Conservation (phyloP, 53 echinoderm and acorn worm genomes). For the Hippasteria phrygiana region DNA sequence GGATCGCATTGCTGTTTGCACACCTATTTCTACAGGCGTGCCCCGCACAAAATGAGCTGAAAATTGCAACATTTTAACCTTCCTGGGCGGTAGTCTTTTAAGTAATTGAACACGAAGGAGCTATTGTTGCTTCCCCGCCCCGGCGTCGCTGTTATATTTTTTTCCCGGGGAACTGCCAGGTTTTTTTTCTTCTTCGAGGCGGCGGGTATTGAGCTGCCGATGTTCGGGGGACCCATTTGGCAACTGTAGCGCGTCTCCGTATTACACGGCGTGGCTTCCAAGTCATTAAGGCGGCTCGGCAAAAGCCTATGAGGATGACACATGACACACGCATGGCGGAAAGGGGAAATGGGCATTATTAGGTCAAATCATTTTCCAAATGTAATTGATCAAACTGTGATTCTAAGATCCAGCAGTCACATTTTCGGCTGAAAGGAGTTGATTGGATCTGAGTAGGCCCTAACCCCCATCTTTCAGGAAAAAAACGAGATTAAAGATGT, state of each 20-base stretch:
- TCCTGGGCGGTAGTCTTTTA: conserved; percentile 5
- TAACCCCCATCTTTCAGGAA: too few relatives aligned
- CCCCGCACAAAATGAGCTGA: background rate
- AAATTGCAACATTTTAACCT: conserved; percentile 39
- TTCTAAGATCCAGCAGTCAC: too few relatives aligned
- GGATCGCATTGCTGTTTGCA: conserved; percentile 44
- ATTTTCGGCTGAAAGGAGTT: too few relatives aligned
- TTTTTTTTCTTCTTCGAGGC: background rate
- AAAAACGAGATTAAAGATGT: too few relatives aligned
- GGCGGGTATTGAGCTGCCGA: background rate
- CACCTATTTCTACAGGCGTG: background rate
- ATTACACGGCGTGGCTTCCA: too few relatives aligned
- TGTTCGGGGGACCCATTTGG: background rate
- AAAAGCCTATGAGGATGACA: too few relatives aligned
- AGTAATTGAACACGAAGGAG: conserved; percentile 14
- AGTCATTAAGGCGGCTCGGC: background rate
- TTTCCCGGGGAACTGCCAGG: background rate
- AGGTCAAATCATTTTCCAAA: too few relatives aligned
- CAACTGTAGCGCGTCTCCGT: too few relatives aligned
- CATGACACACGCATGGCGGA: too few relatives aligned
- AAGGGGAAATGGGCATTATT: too few relatives aligned
- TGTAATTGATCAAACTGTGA: too few relatives aligned
- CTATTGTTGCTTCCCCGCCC: background rate
- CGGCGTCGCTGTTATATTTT: background rate
- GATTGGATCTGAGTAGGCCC: too few relatives aligned